Conservation (phyloP, 2,888 invertebrate genomes). For the Cryptocheilus praepositus region DNA sequence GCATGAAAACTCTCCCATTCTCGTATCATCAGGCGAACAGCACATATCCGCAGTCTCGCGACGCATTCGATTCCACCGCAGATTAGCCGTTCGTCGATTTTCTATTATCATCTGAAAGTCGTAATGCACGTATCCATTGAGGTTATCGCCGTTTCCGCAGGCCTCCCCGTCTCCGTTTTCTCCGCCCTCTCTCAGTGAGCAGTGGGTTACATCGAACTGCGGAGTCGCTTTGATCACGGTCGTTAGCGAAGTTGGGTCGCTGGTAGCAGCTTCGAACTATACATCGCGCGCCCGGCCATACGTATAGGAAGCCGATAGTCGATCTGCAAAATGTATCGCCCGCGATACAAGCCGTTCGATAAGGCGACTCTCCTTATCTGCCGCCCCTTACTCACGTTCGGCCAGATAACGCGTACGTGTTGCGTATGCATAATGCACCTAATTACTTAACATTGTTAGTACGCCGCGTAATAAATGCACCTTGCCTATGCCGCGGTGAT, state of each 20-base stretch:
- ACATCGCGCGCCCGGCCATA: neutral
- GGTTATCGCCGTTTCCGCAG: too few relatives aligned
- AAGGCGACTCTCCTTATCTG: constrained; percentile 24
- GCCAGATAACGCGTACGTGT: constrained; percentile 30
- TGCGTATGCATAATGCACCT: constrained; percentile 45
- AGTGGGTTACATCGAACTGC: constrained; percentile 2
- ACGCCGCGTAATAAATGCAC: constrained; percentile 1
- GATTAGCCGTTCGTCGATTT: too few relatives aligned
- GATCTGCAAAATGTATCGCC: constrained; percentile 53
- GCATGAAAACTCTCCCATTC: too few relatives aligned
- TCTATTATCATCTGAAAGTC: too few relatives aligned
- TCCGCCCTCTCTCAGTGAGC: neutral
- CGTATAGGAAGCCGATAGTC: constrained; percentile 31
- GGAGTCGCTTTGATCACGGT: constrained; percentile 35
- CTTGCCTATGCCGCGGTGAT: neutral
- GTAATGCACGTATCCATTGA: too few relatives aligned
- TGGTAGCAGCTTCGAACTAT: constrained; percentile 1
- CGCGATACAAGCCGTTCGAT: constrained; percentile 38
- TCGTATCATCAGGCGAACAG: too few relatives aligned
- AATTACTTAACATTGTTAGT: constrained; percentile 9
- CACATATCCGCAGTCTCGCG: too few relatives aligned
- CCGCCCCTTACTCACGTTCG: constrained; percentile 3
- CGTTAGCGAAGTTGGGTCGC: constrained; percentile 31
- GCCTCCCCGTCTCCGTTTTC: too few relatives aligned
- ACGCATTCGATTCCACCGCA: too few relatives aligned